Conservation (phyloP, 1,140 invertebrate species). For the Chionoecetes opilio region DNA sequence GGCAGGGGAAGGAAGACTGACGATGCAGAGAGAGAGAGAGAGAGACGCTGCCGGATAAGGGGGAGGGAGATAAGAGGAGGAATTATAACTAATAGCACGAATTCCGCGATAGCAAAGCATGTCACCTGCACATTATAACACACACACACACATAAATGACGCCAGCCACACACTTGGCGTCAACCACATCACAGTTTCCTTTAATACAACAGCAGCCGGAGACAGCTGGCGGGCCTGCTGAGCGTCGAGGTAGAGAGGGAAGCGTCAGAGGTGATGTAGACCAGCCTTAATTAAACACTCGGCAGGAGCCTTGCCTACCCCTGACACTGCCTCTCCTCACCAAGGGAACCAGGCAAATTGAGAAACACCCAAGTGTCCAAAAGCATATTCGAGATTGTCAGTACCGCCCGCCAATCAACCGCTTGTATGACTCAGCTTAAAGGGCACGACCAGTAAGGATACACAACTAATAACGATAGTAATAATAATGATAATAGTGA, state of each 20-base stretch:
- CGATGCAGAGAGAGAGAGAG: not conserved
- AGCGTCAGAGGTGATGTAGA: conserved; percentile 3
- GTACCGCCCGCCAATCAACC: not conserved
- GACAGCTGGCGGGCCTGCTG: not conserved
- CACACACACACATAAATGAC: not conserved
- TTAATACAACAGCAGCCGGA: not conserved
- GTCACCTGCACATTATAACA: not conserved
- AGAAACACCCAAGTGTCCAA: too few species aligned
- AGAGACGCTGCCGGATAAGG: not conserved
- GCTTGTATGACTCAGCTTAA: not conserved
- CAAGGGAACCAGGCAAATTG: too few species aligned
- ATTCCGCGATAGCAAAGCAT: not conserved
- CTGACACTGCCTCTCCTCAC: not conserved
- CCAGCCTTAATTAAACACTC: conserved; percentile 10
- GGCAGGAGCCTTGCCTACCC: not conserved
- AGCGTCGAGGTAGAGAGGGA: not conserved
- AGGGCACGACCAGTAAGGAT: not conserved
- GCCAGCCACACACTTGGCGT: not conserved
- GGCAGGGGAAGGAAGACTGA: not conserved
- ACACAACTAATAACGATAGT: not conserved
- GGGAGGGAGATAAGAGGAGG: not conserved
- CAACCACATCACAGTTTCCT: not conserved
- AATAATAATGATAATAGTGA: not conserved
- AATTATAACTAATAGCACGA: not conserved
- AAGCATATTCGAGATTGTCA: not conserved